These are phyloP conservation scores for Parnassius mnemosyne DNA, from an alignment of 2,888 invertebrate species.

Conservation along the genomic window DNA sequence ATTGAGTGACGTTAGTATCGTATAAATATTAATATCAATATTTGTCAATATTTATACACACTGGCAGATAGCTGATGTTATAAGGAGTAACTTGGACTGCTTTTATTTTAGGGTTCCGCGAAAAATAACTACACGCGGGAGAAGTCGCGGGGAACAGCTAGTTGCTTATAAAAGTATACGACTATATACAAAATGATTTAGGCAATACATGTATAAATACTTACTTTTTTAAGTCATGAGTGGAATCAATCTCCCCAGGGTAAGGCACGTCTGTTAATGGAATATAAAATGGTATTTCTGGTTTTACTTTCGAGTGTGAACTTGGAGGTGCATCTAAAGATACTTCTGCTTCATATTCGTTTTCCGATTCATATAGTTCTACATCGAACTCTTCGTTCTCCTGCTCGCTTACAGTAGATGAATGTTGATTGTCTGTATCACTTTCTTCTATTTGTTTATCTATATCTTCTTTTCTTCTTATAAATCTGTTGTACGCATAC, in stretches of 20 bases:
- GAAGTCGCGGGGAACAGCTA: no score
- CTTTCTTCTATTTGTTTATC: slow-evolving; percentile 46
- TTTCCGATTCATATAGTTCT: slow-evolving; percentile 48
- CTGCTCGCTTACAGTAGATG: slow-evolving; percentile 25
- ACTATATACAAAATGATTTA: no score
- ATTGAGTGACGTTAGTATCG: no score
- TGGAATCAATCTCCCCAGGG: slow-evolving; percentile 62
- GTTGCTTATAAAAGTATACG: no score
- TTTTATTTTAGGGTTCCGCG: no score
- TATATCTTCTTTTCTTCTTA: slow-evolving; percentile 58
- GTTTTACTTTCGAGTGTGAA: slow-evolving; percentile 23
- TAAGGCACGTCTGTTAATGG: slow-evolving; percentile 65
- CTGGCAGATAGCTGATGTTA: no score
- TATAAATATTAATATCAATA: no score
- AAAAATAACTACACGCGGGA: no score
- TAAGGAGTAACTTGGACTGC: no score
- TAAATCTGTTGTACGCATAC: slow-evolving; percentile 42
- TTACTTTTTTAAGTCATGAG: slow-evolving; percentile 62
- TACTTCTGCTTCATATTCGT: slow-evolving; percentile 48
- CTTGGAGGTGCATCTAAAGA: slow-evolving; percentile 21
- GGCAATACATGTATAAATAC: slow-evolving; percentile 8
- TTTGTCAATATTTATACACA: no score
- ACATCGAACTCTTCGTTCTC: slow-evolving; percentile 54
- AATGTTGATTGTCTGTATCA: slow-evolving; percentile 9
- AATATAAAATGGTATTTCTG: slow-evolving; percentile 53